phyloP scores from a whole-genome alignment of 2,888 invertebrate species.

The Diplolepis rosae region DNA sequence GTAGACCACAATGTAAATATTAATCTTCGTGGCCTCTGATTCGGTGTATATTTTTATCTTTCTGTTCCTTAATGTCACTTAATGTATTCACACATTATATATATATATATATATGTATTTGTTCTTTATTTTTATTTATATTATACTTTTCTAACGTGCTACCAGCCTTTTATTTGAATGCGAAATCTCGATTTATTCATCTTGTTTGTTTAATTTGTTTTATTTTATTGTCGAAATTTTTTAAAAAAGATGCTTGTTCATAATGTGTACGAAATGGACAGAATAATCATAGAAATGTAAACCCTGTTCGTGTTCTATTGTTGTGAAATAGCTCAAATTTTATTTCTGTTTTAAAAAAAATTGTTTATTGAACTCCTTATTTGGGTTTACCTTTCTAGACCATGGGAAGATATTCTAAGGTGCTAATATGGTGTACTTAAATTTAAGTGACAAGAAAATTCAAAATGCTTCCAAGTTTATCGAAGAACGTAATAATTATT shows the following conservation, averaged over 20 bases:
- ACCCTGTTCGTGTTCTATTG: not conserved
- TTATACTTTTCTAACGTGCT: conserved; percentile 19
- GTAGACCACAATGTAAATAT: conserved; percentile 13
- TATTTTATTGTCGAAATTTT: not conserved
- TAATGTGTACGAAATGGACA: not conserved
- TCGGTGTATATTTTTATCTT: conserved; percentile 39
- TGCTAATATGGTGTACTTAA: conserved; percentile 16
- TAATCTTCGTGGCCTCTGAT: not conserved
- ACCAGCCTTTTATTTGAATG: conserved; percentile 1
- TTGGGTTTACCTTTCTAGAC: conserved; percentile 43
- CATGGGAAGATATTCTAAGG: conserved; percentile 54
- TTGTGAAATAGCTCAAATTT: not conserved
- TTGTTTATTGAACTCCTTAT: not conserved
- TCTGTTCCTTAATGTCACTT: not conserved
- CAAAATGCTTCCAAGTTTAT: conserved; percentile 67
- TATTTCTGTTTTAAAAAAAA: not conserved
- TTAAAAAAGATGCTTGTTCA: not conserved
- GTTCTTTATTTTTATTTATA: conserved; percentile 13
- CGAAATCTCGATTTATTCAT: not conserved
- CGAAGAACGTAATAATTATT: conserved; percentile 57
- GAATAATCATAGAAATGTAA: conserved; percentile 13
- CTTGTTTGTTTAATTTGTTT: conserved; percentile 13
- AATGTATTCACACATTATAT: conserved; percentile 34
- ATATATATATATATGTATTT: conserved; percentile 17
- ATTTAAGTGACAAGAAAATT: conserved; percentile 41